Conservation (phyloP, 2,797 vertebrate genomes). For the Gadopsis marmoratus region DNA sequence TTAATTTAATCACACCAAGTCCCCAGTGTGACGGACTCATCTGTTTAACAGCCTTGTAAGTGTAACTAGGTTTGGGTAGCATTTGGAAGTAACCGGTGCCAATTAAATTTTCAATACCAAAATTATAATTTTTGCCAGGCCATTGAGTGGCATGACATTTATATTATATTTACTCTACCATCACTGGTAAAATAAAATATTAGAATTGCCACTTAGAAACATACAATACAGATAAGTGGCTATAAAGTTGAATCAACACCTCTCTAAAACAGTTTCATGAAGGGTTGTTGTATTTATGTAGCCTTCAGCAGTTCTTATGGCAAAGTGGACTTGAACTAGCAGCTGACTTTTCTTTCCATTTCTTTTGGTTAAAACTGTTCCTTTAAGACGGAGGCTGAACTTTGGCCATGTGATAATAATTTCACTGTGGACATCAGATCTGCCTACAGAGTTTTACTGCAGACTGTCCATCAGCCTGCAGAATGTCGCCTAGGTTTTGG, state of each 20-base stretch:
- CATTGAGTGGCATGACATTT: not conserved
- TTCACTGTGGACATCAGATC: slow-evolving; percentile 20
- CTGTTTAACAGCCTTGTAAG: slow-evolving; percentile 34
- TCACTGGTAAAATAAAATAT: not conserved
- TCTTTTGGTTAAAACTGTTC: not conserved
- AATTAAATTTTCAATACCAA: not conserved
- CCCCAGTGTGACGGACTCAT: slow-evolving; percentile 41
- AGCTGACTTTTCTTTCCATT: not conserved
- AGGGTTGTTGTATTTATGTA: not conserved
- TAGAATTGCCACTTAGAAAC: not conserved
- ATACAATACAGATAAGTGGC: not conserved
- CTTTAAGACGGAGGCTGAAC: slow-evolving; percentile 7
- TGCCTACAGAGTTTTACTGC: slow-evolving; percentile 4
- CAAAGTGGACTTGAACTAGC: not conserved
- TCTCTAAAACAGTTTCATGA: not conserved
- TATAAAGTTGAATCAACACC: not conserved
- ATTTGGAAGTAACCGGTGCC: not conserved
- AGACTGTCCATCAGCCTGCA: slow-evolving; percentile 21
- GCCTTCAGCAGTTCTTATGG: not conserved
- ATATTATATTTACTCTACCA: not conserved
- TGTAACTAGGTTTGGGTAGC: not conserved
- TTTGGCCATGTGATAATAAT: slow-evolving; percentile 34
- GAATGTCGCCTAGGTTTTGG: not conserved
- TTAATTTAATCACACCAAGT: slow-evolving; percentile 52
- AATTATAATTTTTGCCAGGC: not conserved